Evolutionary conservation across 2,888 invertebrate species (phyloP), one percentile per base, ranked within the genome.

Genomic region (Torymus aiolomorphi): DNA sequence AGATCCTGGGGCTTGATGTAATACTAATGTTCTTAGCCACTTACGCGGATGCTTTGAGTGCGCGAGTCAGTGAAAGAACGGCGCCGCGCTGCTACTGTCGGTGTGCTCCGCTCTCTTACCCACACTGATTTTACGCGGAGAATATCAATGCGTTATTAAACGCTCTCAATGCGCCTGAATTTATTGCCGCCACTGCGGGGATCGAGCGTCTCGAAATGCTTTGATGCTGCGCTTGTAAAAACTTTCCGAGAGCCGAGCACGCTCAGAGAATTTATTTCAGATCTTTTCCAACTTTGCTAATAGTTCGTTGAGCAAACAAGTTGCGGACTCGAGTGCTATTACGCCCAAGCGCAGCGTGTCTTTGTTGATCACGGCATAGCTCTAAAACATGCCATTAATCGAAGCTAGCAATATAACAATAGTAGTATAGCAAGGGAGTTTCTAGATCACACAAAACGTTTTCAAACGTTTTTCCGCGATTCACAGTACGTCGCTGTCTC

Each of bases 21-120:
- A 83, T 82, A 81, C 83, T 84, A 84, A 87, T 86, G 86, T 85
- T 84, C 84, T 86, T 85, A 84, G 76, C 84, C 86, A 86, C 85
- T 87, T 86, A 85, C 83, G 79, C 16, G 13, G 20, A 10, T 4
- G 67, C 82, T 82, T 81, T 62, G 65, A 76, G 31, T 56, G 59
- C 57, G 65, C 42, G 62, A 76, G 67, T 5, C 31, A 31, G 31
- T 52, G 66, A 73, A 52, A 62, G 57, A 31, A 5, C 31, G 31
- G 31, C 31, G 31, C 3, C n/a, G n/a, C 31, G 31, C 31, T 31
- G 31, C 31, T 31, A 5, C 31, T 5, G 31, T 5, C 31, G 31
- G 31, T 5, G 31, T n/a, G 31, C 3, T 31, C 24, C 5, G 0
- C 31, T 5, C 31, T 5, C 31, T n/a, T n/a, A 31, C 2, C 31